These are phyloP conservation scores for Coranthus polyacanthus DNA, from an alignment of 2,797 vertebrate species.

Conservation along the genomic window DNA sequence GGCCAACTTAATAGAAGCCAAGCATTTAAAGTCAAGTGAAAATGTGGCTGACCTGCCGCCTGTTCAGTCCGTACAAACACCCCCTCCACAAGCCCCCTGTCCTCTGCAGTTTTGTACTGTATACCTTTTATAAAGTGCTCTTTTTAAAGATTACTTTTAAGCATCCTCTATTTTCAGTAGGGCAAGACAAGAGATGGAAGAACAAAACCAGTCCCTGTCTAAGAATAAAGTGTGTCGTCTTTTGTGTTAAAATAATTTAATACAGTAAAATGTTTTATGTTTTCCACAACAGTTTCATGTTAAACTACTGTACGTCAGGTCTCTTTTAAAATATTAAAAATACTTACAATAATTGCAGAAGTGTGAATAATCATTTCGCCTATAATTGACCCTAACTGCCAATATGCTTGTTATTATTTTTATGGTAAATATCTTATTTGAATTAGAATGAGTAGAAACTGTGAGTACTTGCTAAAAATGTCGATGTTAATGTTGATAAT, in stretches of 20 bases:
- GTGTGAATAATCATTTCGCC: not conserved
- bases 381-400: too few relatives aligned
- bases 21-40: slow-evolving; percentile 81
- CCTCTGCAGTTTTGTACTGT: too few relatives aligned
- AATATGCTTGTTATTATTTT: slow-evolving; percentile 1
- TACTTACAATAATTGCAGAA: not conserved
- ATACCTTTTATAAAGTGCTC: slow-evolving; percentile 24
- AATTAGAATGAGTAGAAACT: too few relatives aligned
- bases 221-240: too few relatives aligned
- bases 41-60: slow-evolving; percentile 62
- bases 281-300: not conserved
- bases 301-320: not conserved
- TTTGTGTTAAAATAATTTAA: slow-evolving; percentile 36
- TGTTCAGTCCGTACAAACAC: slow-evolving; percentile 53
- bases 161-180: slow-evolving; percentile 15
- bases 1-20: slow-evolving; percentile 80
- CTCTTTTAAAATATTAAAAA: not conserved
- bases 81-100: slow-evolving; percentile 40
- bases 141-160: slow-evolving; percentile 22
- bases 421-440: slow-evolving; percentile 5
- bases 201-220: too few relatives aligned
- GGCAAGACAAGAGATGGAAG: not conserved
- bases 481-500: too few relatives aligned
- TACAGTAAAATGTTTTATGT: slow-evolving; percentile 28
- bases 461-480: too few relatives aligned